Evolutionary conservation across 2,113 vertebrate species (phyloP), one percentile per base, ranked within the genome.

Genomic region (Cottus gobio): DNA sequence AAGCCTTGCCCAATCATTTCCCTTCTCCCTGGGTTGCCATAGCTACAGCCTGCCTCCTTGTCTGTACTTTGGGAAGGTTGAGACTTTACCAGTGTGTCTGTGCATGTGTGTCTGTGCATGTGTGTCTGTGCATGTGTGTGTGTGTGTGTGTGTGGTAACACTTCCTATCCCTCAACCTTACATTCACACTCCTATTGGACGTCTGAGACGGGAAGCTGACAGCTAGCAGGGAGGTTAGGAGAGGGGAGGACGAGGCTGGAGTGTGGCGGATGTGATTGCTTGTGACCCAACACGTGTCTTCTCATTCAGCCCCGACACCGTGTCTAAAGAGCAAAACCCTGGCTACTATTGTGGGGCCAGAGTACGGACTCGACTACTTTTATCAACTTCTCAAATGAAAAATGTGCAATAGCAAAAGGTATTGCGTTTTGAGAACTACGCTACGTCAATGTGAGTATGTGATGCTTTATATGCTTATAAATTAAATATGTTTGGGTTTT

Each of bases 11-110:
- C 92, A 91, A 91, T 93, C 87, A 87, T 72, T 87, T 81, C 80
- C 84, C 84, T 82, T 88, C 78, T 79, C 62, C 82, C 77, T n/a
- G 13, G 77, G 94, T 95, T 93, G 83, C 93, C 92, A 94, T 95
- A 88, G 93, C 77, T 88, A 95, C 92, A 68, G 84, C 79, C 90
- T 90, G 85, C 90, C 89, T 92, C 85, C 84, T 68, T 77, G 75
- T 68, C 92, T 79, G 84, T 86, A 88, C 89, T 89, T 90, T 80
- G 67, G 89, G 79, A 91, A 87, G 85, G 88, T 85, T 90, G 87
- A 84, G 85, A 91, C 85, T 88, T 86, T 50, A 86, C 68, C 77
- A 71, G 50, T 66, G 70, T 79, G 81, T 62, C 6, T 34, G 16
- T 56, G 65, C 69, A 56, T 62, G 52, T 37, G 36, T 36, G 31